Evolutionary conservation across 2,888 invertebrate genomes (phyloP).

Genomic region (Sinopyrophorus schimmeli): DNA sequence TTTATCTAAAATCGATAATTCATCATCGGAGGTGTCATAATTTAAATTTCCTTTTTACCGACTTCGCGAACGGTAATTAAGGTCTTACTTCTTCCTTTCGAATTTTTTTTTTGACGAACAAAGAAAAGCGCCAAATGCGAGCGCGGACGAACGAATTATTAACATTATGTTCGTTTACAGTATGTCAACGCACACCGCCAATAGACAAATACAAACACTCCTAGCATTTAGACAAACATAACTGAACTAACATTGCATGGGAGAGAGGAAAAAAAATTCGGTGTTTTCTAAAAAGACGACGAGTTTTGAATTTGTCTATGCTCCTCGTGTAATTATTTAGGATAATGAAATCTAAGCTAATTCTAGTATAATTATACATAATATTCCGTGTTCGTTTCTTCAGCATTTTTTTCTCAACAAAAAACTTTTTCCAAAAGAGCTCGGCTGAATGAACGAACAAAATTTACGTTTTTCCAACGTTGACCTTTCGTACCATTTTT

Average conservation of each 20-base stretch:
- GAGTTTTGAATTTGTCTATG: slow-evolving; percentile 39
- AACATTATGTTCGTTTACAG: too few relatives aligned
- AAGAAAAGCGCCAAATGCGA: too few relatives aligned
- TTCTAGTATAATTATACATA: slow-evolving; percentile 28
- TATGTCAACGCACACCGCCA: slow-evolving; percentile 50
- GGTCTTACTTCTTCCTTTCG: too few relatives aligned
- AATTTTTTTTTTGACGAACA: too few relatives aligned
- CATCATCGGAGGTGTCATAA: too few relatives aligned
- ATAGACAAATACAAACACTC: slow-evolving; percentile 50
- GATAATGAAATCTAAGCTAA: slow-evolving; percentile 21
- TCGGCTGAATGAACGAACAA: slow-evolving; percentile 9
- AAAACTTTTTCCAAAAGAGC: neutral
- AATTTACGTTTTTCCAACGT: slow-evolving; percentile 32
- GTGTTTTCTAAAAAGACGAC: slow-evolving; percentile 17
- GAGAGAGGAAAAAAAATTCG: slow-evolving; percentile 1
- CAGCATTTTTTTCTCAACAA: neutral
- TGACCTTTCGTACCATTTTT: slow-evolving; percentile 50
- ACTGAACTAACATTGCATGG: neutral
- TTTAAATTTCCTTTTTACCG: too few relatives aligned
- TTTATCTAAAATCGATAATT: too few relatives aligned
- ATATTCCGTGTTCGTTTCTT: slow-evolving; percentile 12
- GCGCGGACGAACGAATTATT: too few relatives aligned
- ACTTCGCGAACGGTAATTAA: too few relatives aligned
- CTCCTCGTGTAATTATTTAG: slow-evolving; percentile 32
- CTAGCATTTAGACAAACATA: slow-evolving; percentile 27